Percentiles rank a stretch among this genome's conserved stretches.
These are phyloP conservation scores for Proctacanthus coquilletti DNA, from an alignment of 1,140 invertebrate genomes.

Conservation along the genomic window DNA sequence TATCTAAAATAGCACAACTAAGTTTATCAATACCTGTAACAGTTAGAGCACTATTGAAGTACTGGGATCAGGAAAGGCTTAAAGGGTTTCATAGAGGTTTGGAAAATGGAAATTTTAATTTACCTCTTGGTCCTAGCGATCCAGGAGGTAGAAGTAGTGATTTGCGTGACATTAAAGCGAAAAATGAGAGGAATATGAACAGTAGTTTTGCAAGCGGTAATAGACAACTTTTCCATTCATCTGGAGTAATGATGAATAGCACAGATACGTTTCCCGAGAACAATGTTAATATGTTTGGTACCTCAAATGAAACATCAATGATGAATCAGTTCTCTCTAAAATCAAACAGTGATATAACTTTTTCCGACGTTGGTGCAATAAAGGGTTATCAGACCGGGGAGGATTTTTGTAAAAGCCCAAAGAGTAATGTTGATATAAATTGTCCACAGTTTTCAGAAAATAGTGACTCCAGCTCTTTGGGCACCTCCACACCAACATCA, in stretches of 20 bases:
- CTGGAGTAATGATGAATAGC: slow-evolving; percentile 6
- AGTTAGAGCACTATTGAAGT: slow-evolving; percentile 48
- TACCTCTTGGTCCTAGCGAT: slow-evolving; percentile 26
- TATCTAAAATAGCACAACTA: slow-evolving; percentile 74
- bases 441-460: background rate
- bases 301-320: background rate
- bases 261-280: background rate
- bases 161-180: slow-evolving; percentile 4
- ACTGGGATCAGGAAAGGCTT: slow-evolving; percentile 40
- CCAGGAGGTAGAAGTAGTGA: slow-evolving; percentile 14
- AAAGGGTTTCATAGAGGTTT: slow-evolving; percentile 32
- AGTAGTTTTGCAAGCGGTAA: slow-evolving; percentile 6
- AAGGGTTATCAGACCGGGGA: slow-evolving; percentile 14
- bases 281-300: slow-evolving; percentile 4
- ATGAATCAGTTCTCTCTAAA: slow-evolving; percentile 1
- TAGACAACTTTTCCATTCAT: slow-evolving; percentile 1
- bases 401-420: slow-evolving; percentile 35
- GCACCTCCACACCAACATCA: background rate
- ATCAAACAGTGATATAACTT: background rate
- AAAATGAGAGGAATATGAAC: background rate
- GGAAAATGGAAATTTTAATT: slow-evolving; percentile 24
- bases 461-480: slow-evolving; percentile 6
- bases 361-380: no score
- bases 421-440: slow-evolving; percentile 16
- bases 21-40: slow-evolving; percentile 85